Percentiles rank a stretch among this genome's conserved stretches.
Conservation (phyloP, 2,797 vertebrate genomes). For the Loriculus beryllinus region DNA sequence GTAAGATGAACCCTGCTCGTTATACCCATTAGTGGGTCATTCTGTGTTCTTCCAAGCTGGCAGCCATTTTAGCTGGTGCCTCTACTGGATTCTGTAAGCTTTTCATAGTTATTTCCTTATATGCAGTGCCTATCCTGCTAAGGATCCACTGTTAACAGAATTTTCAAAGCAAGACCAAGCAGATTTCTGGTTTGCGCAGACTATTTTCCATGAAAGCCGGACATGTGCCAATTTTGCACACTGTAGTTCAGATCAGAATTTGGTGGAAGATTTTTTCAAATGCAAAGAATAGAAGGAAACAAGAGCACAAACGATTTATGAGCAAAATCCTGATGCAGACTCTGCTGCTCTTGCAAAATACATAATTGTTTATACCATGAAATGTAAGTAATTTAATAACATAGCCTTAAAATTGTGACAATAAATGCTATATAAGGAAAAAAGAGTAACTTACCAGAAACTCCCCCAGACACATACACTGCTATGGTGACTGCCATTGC, state of each 20-base stretch:
- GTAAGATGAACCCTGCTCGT: neutral
- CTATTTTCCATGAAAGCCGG: neutral
- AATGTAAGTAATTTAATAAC: neutral
- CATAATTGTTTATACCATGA: neutral
- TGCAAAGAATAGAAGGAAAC: neutral
- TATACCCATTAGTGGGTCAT: neutral
- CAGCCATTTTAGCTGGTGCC: neutral
- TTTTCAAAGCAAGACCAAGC: neutral
- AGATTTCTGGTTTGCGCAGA: neutral
- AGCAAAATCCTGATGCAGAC: neutral
- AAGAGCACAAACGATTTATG: neutral
- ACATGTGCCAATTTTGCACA: neutral
- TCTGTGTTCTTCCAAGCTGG: neutral
- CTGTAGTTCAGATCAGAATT: neutral
- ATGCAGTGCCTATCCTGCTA: neutral
- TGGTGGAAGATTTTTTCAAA: neutral
- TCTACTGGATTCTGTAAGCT: neutral
- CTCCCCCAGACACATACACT: constrained; percentile 86
- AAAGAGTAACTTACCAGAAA: constrained; percentile 85
- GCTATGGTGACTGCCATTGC: constrained; percentile 88
- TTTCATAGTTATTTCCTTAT: neutral
- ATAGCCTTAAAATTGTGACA: neutral
- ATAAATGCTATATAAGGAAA: neutral
- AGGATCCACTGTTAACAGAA: neutral
- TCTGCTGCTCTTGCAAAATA: neutral